Evolutionary conservation across 2,888 invertebrate genomes (phyloP), one percentile per base, ranked within the genome.

Genomic region (Escarpia spicata): DNA sequence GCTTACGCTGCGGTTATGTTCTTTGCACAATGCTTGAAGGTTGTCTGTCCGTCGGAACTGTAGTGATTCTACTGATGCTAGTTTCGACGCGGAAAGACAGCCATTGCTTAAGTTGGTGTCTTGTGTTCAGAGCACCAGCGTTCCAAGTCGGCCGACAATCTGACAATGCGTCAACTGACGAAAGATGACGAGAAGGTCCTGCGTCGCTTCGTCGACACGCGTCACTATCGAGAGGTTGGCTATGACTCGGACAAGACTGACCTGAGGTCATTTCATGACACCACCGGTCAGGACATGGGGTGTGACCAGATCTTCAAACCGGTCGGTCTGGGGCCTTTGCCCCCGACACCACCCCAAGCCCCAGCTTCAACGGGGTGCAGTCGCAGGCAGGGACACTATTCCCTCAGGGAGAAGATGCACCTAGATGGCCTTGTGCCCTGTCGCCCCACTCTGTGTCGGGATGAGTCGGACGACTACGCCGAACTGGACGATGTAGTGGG

Each of bases 81-180:
- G n/a, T 26, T 75, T 15, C 26, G n/a, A 75, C 26, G 26, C 75
- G 26, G 26, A 75, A 75, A 26, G 75, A 75, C 92, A 75, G 12
- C n/a, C 45, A 12, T 75, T 60, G 75, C 15, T 58, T 15, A 44
- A 60, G 60, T 75, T 75, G 31, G 37, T 37, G 43, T 92, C 60
- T 90, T 90, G 43, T 26, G 44, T 52, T 91, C 92, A 91, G 92
- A 43, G 37, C 93, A 90, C 9, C 93, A 93, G 43, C 89, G 93
- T 52, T 94, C 93, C 31, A 91, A 93, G 43, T 94, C 94, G 26
- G 94, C 94, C 43, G 92, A 93, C 92, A 92, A 93, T 93, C 93
- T 93, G 60, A 43, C 92, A 6, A 92, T 93, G 10, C 92, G 92
- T 10, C 93, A 93, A n/a, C 92, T 93, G 26, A 92, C 90, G 15